Evolutionary conservation across 2,797 vertebrate species (phyloP), one percentile per base, ranked within the genome.

Genomic region (Periophthalmus magnuspinnatus): DNA sequence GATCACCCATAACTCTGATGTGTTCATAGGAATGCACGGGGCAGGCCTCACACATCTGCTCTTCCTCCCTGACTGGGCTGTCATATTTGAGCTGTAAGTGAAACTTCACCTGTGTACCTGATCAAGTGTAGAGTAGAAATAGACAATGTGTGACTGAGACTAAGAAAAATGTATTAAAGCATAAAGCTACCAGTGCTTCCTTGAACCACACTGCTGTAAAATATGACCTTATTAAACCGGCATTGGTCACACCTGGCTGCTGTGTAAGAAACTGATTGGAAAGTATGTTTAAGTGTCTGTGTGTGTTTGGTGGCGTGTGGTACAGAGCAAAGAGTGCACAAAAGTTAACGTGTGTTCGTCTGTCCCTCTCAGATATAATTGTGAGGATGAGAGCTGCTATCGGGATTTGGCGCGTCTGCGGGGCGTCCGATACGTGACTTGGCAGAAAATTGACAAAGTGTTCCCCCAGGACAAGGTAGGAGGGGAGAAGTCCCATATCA

Each of bases 21-120:
- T 99, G 84, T 99, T 99, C 82, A 97, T 99, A 32, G 97, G 96
- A 70, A 97, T 99, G 88, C 98, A 99, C 0, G 97, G 97, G 74
- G 98, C 98, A 1, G 97, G 97, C 1, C 96, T 99, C 71, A 98
- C 97, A 6, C 98, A 99, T 83, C 91, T 99, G 75, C 95, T 99
- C 69, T 99, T 99, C 81, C 94, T 99, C 22, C 97, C 97, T 0
- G 97, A 99, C 93, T 99, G 98, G 97, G 97, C 97, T 70, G 95
- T 96, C 72, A 91, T 98, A 48, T 98, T 99, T 78, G 98, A 99
- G 86, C 92, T 99, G 98, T 99, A 89, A 92, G 97, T 94, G 84
- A 77, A 80, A 67, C 67, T 59, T 58, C 28, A 41, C n/a, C 10
- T 33, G 32, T 28, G 14, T 1, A 11, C 4, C 9, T 24, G 24